These are phyloP conservation scores for Rhinopithecus roxellana DNA, from an alignment of 2,113 vertebrate species.

Conservation along the genomic window DNA sequence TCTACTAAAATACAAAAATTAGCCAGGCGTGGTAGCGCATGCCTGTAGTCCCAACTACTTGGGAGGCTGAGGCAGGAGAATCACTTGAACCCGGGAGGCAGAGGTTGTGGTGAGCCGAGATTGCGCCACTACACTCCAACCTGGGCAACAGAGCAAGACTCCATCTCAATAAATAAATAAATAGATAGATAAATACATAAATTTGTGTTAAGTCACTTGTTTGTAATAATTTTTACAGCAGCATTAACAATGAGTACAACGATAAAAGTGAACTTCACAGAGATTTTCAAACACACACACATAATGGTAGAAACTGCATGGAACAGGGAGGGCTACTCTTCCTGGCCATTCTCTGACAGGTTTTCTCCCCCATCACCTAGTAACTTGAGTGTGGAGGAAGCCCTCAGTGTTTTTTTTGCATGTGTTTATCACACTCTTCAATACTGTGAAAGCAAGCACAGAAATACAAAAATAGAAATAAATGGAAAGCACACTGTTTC, in stretches of 20 bases:
- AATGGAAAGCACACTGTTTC: background rate
- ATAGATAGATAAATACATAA: background rate
- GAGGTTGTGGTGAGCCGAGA: too few relatives aligned
- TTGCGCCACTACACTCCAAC: too few relatives aligned
- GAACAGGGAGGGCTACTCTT: background rate
- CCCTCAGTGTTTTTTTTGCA: background rate
- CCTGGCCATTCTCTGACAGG: background rate
- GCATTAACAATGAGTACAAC: background rate
- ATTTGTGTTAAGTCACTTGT: background rate
- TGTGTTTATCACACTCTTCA: background rate
- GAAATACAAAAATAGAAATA: background rate
- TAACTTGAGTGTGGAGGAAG: background rate
- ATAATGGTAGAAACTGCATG: background rate
- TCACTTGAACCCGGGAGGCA: too few relatives aligned
- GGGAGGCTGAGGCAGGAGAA: too few relatives aligned
- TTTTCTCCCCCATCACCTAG: background rate
- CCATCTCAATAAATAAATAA: too few relatives aligned
- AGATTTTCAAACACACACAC: background rate
- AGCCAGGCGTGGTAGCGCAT: fast-evolving
- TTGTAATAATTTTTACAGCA: background rate
- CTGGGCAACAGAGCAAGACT: too few relatives aligned
- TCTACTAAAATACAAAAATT: too few relatives aligned
- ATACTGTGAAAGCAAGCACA: background rate
- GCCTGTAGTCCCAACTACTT: too few relatives aligned
- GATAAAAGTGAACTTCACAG: background rate